Evolutionary conservation across 2,113 vertebrate genomes (phyloP), one percentile per base, ranked within the genome.

Genomic region (Nothoprocta perdicaria): DNA sequence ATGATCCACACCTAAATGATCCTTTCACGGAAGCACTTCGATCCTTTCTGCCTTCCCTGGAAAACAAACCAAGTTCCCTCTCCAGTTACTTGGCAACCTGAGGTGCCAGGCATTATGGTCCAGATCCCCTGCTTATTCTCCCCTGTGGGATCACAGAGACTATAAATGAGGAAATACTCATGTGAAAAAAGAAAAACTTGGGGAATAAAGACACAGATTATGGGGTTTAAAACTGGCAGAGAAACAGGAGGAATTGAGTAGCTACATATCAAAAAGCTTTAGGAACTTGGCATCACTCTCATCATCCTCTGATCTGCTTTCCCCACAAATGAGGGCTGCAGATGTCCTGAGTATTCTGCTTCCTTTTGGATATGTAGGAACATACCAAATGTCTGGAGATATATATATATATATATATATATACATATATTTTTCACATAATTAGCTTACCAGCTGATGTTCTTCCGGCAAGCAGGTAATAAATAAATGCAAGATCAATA

Each of bases 131-230:
- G 0, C 3, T 84, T 66, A 19, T 19, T 86, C 66, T 88, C 41
- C 38, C 3, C 13, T 0, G 0, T 4, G 17, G 5, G 92, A 13
- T 23, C 61, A 66, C 21, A 35, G 0, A 4, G 27, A 41, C 86
- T 93, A 88, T 22, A 72, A 84, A 78, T 31, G 76, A 92, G 16
- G 7, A 26, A 80, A 33, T 5, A 16, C 1, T 43, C n/a, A 35
- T 0, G 3, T 11, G 38, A 89, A 75, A 38, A 38, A 73, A 75
- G 26, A 84, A 80, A 74, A 55, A 2, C 24, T 57, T 81, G 8
- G 9, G 24, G 61, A 84, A 45, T 31, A 78, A 67, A 84, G 46
- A 27, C 9, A 35, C 6, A 71, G 52, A 50, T 46, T 66, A 29
- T 8, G 24, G 83, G 8, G 15, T 78, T 74, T 75, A 63, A 84